Conservation (phyloP, 2,113 vertebrate genomes). For the Scortum barcoo region DNA sequence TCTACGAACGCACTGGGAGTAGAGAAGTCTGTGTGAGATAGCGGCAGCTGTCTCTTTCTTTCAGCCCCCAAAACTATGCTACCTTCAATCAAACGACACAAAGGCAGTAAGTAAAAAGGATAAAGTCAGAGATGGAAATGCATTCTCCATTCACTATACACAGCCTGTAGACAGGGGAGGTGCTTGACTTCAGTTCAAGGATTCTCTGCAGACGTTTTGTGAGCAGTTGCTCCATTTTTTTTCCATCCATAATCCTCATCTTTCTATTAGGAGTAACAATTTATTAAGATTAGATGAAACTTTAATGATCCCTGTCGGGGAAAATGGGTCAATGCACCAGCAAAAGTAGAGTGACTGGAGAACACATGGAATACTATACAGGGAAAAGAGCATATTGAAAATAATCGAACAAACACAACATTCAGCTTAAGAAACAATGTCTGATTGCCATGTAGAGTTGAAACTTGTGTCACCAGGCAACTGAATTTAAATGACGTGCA, state of each 20-base stretch:
- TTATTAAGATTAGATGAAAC: slow-evolving; percentile 76
- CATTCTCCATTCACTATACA: slow-evolving; percentile 58
- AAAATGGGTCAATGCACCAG: slow-evolving; percentile 72
- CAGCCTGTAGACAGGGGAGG: slow-evolving; percentile 61
- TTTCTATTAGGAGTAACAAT: slow-evolving; percentile 72
- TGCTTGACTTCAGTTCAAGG: slow-evolving; percentile 67
- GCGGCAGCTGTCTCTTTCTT: slow-evolving; percentile 56
- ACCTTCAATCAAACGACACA: slow-evolving; percentile 72
- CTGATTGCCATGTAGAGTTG: slow-evolving; percentile 5
- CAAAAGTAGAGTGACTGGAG: slow-evolving; percentile 28
- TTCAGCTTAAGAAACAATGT: slow-evolving; percentile 17
- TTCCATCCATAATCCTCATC: slow-evolving; percentile 56
- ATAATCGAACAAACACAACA: slow-evolving; percentile 30
- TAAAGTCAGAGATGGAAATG: slow-evolving; percentile 73
- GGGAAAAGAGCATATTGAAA: slow-evolving; percentile 11
- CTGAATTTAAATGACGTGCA: background rate
- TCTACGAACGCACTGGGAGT: slow-evolving; percentile 41
- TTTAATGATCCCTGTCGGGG: slow-evolving; percentile 72
- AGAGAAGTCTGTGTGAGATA: slow-evolving; percentile 47
- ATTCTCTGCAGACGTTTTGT: slow-evolving; percentile 60
- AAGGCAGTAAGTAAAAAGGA: slow-evolving; percentile 72
- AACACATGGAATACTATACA: slow-evolving; percentile 38
- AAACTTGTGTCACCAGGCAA: background rate
- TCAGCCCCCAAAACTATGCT: slow-evolving; percentile 62
- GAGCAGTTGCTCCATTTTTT: slow-evolving; percentile 68